These are phyloP conservation scores for Erethizon dorsatum DNA, from an alignment of 2,797 vertebrate genomes.

Conservation along the genomic window DNA sequence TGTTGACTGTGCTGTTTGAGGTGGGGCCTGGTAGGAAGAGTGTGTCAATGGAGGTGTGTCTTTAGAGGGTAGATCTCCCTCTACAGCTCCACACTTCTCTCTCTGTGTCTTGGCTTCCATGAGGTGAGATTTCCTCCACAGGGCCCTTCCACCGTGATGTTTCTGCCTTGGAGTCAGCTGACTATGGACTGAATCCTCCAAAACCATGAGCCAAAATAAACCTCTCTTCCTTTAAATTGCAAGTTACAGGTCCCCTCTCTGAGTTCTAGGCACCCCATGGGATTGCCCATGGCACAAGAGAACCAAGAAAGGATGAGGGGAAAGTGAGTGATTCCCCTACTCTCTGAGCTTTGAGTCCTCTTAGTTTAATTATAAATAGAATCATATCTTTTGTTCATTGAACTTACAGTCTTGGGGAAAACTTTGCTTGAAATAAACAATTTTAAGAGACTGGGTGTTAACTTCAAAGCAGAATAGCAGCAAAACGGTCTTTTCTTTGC, in stretches of 20 bases:
- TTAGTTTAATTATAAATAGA: background rate
- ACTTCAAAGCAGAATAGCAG: background rate
- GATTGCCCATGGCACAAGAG: background rate
- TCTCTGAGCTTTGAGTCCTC: background rate
- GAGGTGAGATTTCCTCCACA: no score
- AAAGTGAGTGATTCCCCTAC: background rate
- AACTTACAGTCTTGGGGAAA: background rate
- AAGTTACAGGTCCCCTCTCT: background rate
- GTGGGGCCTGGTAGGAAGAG: background rate
- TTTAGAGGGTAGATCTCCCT: background rate
- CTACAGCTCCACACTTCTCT: no score
- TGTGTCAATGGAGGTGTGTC: no score
- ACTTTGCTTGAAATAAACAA: background rate
- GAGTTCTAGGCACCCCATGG: background rate
- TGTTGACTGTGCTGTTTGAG: background rate
- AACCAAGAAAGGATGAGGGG: no score
- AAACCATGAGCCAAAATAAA: background rate
- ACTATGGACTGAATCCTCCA: background rate
- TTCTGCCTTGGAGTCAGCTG: no score
- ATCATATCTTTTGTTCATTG: background rate
- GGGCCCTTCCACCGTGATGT: background rate
- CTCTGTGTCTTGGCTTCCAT: background rate
- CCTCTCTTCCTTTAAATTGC: background rate
- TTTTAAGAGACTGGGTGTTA: background rate
- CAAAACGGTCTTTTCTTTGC: background rate